Base-by-base conservation (phyloP, 2,888 invertebrate genomes). In the Lysandra coridon region DNA sequence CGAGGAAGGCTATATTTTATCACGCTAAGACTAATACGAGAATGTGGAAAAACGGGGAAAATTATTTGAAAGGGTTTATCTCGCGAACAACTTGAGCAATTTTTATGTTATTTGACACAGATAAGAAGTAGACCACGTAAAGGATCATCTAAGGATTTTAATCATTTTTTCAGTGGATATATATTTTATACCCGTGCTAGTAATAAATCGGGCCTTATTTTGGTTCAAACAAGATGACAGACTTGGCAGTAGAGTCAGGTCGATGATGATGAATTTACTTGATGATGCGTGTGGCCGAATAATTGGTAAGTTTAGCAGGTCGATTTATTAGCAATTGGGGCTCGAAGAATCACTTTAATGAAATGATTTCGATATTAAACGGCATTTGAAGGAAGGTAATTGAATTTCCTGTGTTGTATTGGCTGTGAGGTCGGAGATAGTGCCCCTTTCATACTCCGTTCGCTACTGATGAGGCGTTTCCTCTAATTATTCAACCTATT, bases 401-500 rank as follows among this genome's bases (percentile, higher is more conserved):
- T 94, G 94, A 94, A 94, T 92, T 91, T 94, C 94, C 94, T 94
- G 94, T 86, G 88, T 86, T 85, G 86, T 87, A 90, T 92, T 83
- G 91, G 92, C 82, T 82, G 81, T 82, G 80, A 90, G 89, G 90
- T 89, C 89, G 88, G 89, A 89, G 88, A 86, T 81, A 88, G 88
- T 87, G 89, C 89, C 91, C 92, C 92, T 91, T 92, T 90, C 89
- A 89, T 89, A 86, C 80, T 78, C 84, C 84, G 83, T 85, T 83
- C 82, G 88, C 85, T 87, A 86, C 89, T 90, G 91, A 93, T 92
- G 90, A 90, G 90, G 89, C 91, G 90, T 90, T 93, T 94, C 94
- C 93, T 94, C 89, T 92, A 93, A 94, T 94, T 94, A 93, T 90
- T 90, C 88, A 89, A 87, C 87, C 92, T 92, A 93, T 93, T 94